Percentiles rank a stretch among this genome's conserved stretches.
Conservation (phyloP, 2,888 invertebrate genomes). For the Argyresthia goedartella region DNA sequence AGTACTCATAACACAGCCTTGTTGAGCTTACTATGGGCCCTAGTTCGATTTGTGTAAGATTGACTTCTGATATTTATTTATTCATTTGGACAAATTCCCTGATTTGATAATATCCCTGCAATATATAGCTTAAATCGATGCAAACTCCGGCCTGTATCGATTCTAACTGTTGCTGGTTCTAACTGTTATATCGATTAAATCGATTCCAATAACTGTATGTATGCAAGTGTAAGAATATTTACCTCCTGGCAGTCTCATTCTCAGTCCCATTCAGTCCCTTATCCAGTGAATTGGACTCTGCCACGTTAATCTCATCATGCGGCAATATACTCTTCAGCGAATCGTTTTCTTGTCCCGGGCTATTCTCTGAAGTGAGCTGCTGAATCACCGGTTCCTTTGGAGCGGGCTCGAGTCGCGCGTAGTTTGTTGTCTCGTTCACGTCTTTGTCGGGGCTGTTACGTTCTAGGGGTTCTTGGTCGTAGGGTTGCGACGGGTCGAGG, state of each 20-base stretch:
- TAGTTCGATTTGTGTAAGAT: no score
- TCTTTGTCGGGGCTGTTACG: constrained; percentile 44
- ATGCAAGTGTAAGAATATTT: no score
- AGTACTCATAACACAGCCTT: no score
- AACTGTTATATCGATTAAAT: no score
- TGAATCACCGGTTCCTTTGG: constrained; percentile 24
- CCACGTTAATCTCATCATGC: constrained; percentile 35
- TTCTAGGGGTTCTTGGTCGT: constrained; percentile 52
- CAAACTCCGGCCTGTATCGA: no score
- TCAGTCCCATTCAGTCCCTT: constrained; percentile 28
- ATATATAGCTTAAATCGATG: no score
- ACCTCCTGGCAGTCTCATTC: constrained; percentile 6
- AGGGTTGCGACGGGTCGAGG: constrained; percentile 48
- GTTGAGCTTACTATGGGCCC: no score
- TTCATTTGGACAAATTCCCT: no score
- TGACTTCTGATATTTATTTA: no score
- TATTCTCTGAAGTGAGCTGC: constrained; percentile 42
- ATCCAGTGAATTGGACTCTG: constrained; percentile 40
- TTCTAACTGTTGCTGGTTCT: no score
- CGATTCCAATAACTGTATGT: no score
- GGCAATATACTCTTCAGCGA: constrained; percentile 28
- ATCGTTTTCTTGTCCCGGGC: constrained; percentile 33
- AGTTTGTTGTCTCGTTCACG: constrained; percentile 36
- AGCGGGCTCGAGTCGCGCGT: constrained; percentile 27
- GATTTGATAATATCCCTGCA: no score